Evolutionary conservation across 2,888 invertebrate genomes (phyloP), one percentile per base, ranked within the genome.

Genomic region (Spialia ferax): DNA sequence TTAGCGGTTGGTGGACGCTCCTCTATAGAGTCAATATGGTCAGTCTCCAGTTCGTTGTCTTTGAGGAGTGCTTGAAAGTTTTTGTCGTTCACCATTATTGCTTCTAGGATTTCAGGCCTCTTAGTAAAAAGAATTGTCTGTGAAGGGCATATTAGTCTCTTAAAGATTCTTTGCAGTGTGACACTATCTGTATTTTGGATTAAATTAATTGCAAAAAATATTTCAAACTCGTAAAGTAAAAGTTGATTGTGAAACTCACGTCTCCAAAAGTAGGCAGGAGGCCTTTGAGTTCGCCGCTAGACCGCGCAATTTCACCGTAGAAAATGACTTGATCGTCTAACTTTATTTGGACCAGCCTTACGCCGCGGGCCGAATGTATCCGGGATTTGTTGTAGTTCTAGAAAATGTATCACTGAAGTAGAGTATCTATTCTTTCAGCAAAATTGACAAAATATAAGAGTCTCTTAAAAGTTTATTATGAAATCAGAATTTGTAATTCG

Each of bases 341-440:
- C 70, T 93, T 94, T 29, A 98, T 95, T 70, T 95, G 94, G 11
- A 97, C 89, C 77, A 97, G 94, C 75, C 95, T 95, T 6, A 96
- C 96, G 56, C 98, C 98, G 69, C 97, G 95, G 68, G 96, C 95
- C 0, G 97, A 97, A 86, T 98, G 96, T 75, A 97, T 97, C 70
- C 98, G 94, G 0, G 97, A 97, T 86, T 97, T 97, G 86, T 97
- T 97, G 86, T 98, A 98, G 85, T 98, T 98, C 97, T 97, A 32
- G 1, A 89, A 86, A 75, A 23, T 26, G 13, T 15, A 13, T 42
- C 42, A n/a, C n/a, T n/a, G n/a, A n/a, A n/a, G n/a, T n/a, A n/a
- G n/a, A n/a, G 3, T n/a, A 42, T 6, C 6, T 1, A 26, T 26
- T 6, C 6, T 6, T 26, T 29, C 8, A 29, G 29, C 6, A 6